Evolutionary conservation across 2,113 vertebrate genomes (phyloP).

Genomic region (Marmota monax): DNA sequence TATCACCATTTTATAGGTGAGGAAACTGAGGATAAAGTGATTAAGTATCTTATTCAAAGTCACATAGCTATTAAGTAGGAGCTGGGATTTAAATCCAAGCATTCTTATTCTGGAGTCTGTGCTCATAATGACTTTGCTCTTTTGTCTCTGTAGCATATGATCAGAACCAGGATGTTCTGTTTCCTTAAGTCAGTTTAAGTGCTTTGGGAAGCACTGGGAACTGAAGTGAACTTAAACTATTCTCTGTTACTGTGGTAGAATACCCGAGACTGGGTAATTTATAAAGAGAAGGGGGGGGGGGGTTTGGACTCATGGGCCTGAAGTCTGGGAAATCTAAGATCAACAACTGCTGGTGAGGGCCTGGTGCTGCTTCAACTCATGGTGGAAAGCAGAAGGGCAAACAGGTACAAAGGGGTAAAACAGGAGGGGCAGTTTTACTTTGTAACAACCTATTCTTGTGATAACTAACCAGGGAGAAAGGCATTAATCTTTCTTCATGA

Average conservation of each 20-base stretch:
- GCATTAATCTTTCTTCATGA: not conserved
- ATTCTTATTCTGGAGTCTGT: not conserved
- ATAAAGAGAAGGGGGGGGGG: not conserved
- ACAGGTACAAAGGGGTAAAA: not conserved
- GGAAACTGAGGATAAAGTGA: not conserved
- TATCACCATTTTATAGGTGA: not conserved
- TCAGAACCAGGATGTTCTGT: not conserved
- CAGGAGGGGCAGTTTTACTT: not conserved
- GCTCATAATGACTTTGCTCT: not conserved
- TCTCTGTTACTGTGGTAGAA: not conserved
- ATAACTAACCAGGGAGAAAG: not conserved
- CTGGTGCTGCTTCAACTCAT: not conserved
- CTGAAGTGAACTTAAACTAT: not conserved
- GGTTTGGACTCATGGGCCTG: not conserved
- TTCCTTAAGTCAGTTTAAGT: not conserved
- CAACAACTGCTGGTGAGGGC: not conserved
- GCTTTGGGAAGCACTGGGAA: not conserved
- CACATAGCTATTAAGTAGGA: not conserved
- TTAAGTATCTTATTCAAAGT: constrained; percentile 25
- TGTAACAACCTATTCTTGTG: not conserved
- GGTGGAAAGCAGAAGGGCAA: not conserved
- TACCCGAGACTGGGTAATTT: not conserved
- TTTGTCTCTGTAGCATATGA: not conserved
- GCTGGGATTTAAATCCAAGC: not conserved
- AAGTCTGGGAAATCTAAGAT: not conserved